phyloP scores from a whole-genome alignment of 1,140 invertebrate species.

The Nasonia longicornis region DNA sequence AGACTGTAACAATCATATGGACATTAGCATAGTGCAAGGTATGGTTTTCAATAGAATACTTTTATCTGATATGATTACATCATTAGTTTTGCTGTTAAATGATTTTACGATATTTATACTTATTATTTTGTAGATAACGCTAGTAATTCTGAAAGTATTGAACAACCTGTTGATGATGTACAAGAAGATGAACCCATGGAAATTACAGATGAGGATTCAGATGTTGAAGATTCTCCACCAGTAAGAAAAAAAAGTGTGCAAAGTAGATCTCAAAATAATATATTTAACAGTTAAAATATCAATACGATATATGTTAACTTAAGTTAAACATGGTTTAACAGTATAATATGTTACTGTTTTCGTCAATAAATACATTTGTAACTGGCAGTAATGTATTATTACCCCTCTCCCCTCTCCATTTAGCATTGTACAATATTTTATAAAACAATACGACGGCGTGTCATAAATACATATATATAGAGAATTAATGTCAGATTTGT shows the following conservation, averaged over 20 bases:
- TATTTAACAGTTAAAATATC: no score
- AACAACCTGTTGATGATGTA: background rate
- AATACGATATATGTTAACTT: no score
- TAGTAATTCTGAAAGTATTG: background rate
- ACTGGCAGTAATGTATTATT: no score
- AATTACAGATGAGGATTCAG: constrained; percentile 11
- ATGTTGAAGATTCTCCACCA: background rate
- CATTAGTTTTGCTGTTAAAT: background rate
- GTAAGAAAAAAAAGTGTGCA: background rate
- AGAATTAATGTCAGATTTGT: no score
- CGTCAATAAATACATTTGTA: no score
- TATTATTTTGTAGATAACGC: background rate
- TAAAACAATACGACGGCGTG: no score
- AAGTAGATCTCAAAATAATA: background rate
- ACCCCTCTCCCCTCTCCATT: no score
- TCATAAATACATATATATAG: no score
- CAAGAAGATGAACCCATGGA: constrained; percentile 25
- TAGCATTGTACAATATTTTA: no score
- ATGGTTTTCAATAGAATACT: background rate
- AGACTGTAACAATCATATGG: constrained; percentile 45
- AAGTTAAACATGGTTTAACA: no score
- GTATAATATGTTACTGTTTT: no score
- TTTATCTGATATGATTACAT: background rate
- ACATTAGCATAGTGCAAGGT: constrained; percentile 15
- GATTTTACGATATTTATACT: background rate